Evolutionary conservation across 2,797 vertebrate genomes (phyloP).

Genomic region (Chrosomus eos): DNA sequence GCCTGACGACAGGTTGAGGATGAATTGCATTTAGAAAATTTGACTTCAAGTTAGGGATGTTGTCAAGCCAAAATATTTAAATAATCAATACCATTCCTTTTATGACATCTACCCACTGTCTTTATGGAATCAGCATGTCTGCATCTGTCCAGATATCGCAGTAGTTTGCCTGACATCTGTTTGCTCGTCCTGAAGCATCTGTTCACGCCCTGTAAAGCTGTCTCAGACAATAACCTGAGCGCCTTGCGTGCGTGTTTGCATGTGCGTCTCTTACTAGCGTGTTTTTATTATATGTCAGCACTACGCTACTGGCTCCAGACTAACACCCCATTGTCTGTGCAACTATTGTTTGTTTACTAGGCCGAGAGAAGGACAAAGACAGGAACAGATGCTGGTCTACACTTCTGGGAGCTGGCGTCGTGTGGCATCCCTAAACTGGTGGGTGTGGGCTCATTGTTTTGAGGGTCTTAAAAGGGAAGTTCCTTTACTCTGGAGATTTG

Average conservation of each 20-base stretch:
- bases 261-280: constrained; percentile 35
- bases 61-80: not conserved
- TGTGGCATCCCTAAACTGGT: constrained; percentile 54
- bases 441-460: constrained; percentile 56
- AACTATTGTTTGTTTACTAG: constrained; percentile 63
- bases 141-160: constrained; percentile 7
- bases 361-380: constrained; percentile 55
- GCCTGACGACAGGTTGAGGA: no score
- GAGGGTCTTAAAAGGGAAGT: constrained; percentile 26
- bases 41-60: not conserved
- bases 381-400: constrained; percentile 49
- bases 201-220: constrained; percentile 22
- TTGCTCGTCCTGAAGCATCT: constrained; percentile 49
- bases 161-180: constrained; percentile 26
- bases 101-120: not conserved
- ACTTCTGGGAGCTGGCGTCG: constrained; percentile 53
- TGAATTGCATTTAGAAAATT: not conserved
- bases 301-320: constrained; percentile 44
- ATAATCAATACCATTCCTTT: not conserved
- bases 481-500: constrained; percentile 13
- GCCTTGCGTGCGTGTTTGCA: constrained; percentile 31
- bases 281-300: constrained; percentile 51
- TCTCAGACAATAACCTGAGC: constrained; percentile 32
- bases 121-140: not conserved
- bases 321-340: constrained; percentile 58